These are phyloP conservation scores for Carcina quercana DNA, from an alignment of 2,888 invertebrate species.

Conservation along the genomic window DNA sequence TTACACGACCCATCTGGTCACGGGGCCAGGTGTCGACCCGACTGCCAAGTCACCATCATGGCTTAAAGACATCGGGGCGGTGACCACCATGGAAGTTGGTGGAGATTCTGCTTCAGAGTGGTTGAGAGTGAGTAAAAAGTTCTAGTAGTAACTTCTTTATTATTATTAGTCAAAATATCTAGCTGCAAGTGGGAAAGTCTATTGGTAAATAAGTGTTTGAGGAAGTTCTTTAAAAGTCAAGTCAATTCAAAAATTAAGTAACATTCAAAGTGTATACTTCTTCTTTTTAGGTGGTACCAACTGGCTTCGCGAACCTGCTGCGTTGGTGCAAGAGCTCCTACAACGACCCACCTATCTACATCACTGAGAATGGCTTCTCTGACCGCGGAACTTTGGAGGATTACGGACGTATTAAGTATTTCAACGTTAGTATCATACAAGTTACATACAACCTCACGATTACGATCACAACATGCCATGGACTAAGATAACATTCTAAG, in stretches of 20 bases:
- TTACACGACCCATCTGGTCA: constrained; percentile 62
- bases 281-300: constrained; percentile 65
- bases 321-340: constrained; percentile 75
- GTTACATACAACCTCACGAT: too few relatives aligned
- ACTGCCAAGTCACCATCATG: constrained; percentile 61
- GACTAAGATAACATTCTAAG: too few relatives aligned
- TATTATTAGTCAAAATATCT: too few relatives aligned
- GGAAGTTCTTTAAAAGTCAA: too few relatives aligned
- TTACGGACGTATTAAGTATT: constrained; percentile 67
- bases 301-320: constrained; percentile 74
- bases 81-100: constrained; percentile 59
- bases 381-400: constrained; percentile 63
- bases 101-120: constrained; percentile 64
- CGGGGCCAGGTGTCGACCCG: constrained; percentile 55
- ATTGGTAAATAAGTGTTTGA: too few relatives aligned
- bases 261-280: too few relatives aligned
- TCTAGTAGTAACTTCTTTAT: too few relatives aligned
- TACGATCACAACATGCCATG: too few relatives aligned
- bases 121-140: constrained; percentile 60
- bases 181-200: too few relatives aligned
- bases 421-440: constrained; percentile 55
- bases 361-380: constrained; percentile 76
- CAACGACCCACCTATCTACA: constrained; percentile 71
- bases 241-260: too few relatives aligned
- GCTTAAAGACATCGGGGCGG: constrained; percentile 65